phyloP scores from a whole-genome alignment of 35 echinoderm and acorn worm genomes.

The Anneissia japonica region DNA sequence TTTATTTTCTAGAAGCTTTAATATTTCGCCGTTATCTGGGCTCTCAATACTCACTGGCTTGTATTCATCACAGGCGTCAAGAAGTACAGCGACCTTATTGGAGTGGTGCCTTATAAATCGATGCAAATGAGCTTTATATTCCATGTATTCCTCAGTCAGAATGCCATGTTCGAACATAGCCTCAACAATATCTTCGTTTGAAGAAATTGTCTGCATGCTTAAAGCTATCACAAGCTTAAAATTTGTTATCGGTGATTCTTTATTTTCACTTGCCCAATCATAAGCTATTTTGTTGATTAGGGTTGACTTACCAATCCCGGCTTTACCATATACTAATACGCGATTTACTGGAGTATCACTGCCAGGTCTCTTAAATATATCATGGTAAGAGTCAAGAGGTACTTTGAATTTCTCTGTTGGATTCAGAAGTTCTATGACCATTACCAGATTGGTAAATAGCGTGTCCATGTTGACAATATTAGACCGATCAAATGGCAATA shows the following conservation, averaged over 20 bases:
- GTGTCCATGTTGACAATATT: neutral
- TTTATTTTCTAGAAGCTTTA: neutral
- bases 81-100: neutral
- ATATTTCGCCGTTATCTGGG: neutral
- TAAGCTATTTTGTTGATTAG: neutral
- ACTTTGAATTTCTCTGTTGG: neutral
- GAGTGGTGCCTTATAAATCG: neutral
- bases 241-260: slow-evolving; percentile 8
- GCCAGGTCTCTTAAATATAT: neutral
- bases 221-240: neutral
- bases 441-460: neutral
- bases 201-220: neutral
- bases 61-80: neutral
- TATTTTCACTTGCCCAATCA: neutral
- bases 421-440: neutral
- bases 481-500: neutral
- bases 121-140: neutral
- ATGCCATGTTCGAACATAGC: neutral
- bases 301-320: neutral
- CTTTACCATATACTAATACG: neutral
- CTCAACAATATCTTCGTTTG: neutral
- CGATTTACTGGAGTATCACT: neutral
- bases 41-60: slow-evolving; percentile 1
- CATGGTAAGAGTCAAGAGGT: neutral
- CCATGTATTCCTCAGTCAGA: neutral